These are phyloP conservation scores for Camponotus vicinus DNA, from an alignment of 1,140 invertebrate genomes.

Conservation along the genomic window DNA sequence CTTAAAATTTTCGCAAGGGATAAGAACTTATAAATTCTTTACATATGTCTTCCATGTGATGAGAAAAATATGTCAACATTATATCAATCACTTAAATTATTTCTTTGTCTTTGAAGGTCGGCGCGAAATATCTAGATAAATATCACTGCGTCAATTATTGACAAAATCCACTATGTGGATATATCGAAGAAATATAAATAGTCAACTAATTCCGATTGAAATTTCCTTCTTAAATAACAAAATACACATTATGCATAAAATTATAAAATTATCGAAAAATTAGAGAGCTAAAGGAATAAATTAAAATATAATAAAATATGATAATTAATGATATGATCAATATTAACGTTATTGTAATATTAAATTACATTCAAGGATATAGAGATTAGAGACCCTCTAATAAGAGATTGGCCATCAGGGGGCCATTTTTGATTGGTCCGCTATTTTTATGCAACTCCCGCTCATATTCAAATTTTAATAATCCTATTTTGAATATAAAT, in stretches of 20 bases:
- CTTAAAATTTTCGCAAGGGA: conserved; percentile 26
- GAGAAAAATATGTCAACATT: background rate
- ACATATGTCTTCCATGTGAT: background rate
- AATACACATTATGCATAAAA: too few relatives aligned
- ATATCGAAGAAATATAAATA: background rate
- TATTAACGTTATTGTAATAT: background rate
- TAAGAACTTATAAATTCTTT: conserved; percentile 33
- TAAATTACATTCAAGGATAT: background rate
- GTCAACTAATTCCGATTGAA: background rate
- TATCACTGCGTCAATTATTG: background rate
- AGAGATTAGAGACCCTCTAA: too few relatives aligned
- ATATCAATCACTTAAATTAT: conserved; percentile 18
- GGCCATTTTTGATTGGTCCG: too few relatives aligned
- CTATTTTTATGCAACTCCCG: too few relatives aligned
- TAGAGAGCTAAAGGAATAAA: background rate
- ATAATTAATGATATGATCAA: background rate
- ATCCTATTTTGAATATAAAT: too few relatives aligned
- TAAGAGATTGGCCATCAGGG: too few relatives aligned
- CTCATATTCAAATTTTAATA: too few relatives aligned
- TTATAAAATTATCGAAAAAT: background rate
- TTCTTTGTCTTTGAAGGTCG: background rate
- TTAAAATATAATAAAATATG: background rate
- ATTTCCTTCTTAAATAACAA: background rate
- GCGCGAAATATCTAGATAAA: conserved; percentile 18
- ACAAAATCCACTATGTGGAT: background rate